Evolutionary conservation across 2,113 vertebrate genomes (phyloP).

Genomic region (Ellobius talpinus): DNA sequence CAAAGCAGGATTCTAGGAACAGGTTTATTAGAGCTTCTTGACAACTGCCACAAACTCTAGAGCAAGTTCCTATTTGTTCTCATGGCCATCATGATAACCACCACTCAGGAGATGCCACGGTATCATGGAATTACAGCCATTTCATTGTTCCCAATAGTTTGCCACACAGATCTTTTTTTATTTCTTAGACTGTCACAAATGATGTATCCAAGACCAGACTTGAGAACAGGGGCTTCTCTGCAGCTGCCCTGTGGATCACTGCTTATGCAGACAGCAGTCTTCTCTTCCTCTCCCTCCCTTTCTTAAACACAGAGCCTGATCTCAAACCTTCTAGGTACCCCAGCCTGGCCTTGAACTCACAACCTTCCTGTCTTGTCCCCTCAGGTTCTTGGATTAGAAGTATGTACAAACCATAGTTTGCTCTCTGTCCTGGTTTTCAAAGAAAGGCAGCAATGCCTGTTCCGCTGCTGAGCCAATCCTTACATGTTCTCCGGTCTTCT

Average conservation of each 20-base stretch:
- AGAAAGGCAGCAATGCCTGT: neutral
- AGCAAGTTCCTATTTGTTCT: slow-evolving; percentile 3
- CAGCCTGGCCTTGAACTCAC: neutral
- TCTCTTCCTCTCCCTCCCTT: neutral
- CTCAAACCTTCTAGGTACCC: neutral
- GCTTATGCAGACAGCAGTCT: neutral
- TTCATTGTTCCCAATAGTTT: slow-evolving; percentile 56
- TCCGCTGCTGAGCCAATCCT: neutral
- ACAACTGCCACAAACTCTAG: slow-evolving; percentile 38
- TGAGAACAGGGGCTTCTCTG: slow-evolving; percentile 37
- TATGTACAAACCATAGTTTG: neutral
- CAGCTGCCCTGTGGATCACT: neutral
- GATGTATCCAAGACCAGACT: slow-evolving; percentile 40
- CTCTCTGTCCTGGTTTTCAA: slow-evolving; percentile 28
- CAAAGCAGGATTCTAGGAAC: slow-evolving; percentile 41
- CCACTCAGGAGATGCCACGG: neutral
- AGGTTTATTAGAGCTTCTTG: slow-evolving; percentile 51
- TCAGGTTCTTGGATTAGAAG: neutral
- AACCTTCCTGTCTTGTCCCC: neutral
- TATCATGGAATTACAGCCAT: neutral
- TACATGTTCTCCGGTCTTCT: slow-evolving; percentile 12
- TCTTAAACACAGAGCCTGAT: neutral
- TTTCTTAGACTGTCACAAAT: slow-evolving; percentile 55
- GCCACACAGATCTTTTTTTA: slow-evolving; percentile 4
- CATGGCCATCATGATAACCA: neutral